A percentile compares a stretch with the other conserved stretches of the same genome.
Evolutionary conservation across 2,888 invertebrate species (phyloP).

Genomic region (Hermodice carunculata): DNA sequence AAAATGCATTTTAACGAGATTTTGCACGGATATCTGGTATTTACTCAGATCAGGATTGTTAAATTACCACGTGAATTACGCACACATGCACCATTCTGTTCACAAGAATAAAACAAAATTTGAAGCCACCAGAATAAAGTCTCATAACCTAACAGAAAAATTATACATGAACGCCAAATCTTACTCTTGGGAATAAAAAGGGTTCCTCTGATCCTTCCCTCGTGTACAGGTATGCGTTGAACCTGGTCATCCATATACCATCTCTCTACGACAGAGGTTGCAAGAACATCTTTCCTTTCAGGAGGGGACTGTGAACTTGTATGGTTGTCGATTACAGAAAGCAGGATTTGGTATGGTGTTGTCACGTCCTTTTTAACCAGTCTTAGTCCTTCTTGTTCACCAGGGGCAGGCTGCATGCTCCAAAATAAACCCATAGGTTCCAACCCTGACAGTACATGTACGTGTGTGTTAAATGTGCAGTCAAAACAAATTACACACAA

Average conservation of each 20-base stretch:
- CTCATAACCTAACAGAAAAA: background rate
- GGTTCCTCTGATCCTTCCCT: conserved; percentile 21
- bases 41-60: too few species aligned
- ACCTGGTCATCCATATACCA: conserved; percentile 14
- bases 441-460: too few species aligned
- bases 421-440: conserved; percentile 26
- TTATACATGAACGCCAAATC: background rate
- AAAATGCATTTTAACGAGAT: too few species aligned
- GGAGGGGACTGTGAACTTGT: background rate
- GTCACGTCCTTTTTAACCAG: conserved; percentile 1
- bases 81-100: too few species aligned
- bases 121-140: background rate
- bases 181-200: conserved; percentile 17
- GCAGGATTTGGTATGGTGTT: background rate
- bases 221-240: conserved; percentile 8
- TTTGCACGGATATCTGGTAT: too few species aligned
- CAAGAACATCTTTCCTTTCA: background rate
- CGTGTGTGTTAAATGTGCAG: too few species aligned
- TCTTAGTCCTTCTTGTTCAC: background rate
- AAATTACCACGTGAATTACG: too few species aligned
- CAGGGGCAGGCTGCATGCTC: conserved; percentile 13
- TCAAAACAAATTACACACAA: too few species aligned
- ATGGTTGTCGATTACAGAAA: background rate
- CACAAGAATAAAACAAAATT: too few species aligned
- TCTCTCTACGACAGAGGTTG: background rate